These are phyloP conservation scores for Neodiprion lecontei DNA, from an alignment of 1,140 invertebrate genomes.

Conservation along the genomic window DNA sequence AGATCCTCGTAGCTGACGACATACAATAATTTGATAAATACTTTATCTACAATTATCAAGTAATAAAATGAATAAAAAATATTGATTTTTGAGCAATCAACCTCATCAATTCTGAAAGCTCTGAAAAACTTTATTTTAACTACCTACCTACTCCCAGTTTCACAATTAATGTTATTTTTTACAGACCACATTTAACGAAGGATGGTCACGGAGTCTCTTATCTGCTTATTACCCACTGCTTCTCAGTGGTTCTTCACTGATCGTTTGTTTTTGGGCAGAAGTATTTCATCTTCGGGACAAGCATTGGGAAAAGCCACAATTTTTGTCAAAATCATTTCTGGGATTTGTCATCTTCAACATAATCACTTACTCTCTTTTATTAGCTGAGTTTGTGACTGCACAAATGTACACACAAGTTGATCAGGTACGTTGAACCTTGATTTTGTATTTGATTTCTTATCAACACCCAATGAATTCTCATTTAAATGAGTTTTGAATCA, in stretches of 20 bases:
- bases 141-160: background rate
- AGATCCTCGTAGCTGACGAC: too few species aligned
- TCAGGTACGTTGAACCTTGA: constrained; percentile 61
- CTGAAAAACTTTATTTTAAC: too few species aligned
- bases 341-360: constrained; percentile 91
- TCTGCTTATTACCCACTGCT: constrained; percentile 91
- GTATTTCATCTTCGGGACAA: constrained; percentile 91
- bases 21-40: too few species aligned
- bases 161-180: constrained; percentile 34
- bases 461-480: background rate
- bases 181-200: constrained; percentile 79
- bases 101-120: too few species aligned
- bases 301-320: constrained; percentile 84
- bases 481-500: too few species aligned
- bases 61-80: background rate
- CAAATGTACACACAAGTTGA: constrained; percentile 70
- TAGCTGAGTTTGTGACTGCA: constrained; percentile 80
- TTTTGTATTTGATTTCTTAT: background rate
- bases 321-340: constrained; percentile 92
- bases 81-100: too few species aligned
- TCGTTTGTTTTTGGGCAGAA: constrained; percentile 96
- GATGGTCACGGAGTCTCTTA: constrained; percentile 84
- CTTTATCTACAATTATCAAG: background rate
- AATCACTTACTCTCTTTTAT: constrained; percentile 84
- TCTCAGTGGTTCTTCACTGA: constrained; percentile 86